Evolutionary conservation across 2,797 vertebrate genomes (phyloP), one percentile per base, ranked within the genome.

Genomic region (Lepilemur ruficaudatus): DNA sequence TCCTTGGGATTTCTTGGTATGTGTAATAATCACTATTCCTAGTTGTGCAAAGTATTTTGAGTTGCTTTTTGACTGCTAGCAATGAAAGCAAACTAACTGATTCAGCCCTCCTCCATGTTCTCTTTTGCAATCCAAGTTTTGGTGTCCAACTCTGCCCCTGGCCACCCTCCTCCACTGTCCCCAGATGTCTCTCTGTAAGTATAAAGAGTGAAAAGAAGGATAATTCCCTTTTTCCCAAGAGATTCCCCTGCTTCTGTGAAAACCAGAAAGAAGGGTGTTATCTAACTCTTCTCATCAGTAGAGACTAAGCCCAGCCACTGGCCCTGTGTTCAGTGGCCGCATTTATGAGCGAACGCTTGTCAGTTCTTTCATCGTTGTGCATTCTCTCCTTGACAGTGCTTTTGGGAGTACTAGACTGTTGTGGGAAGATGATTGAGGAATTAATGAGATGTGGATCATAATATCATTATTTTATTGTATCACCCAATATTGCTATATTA

Each of bases 111-210:
- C 8, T 63, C 38, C 17, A 4, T 10, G n/a, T 63, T 50, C 14
- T 13, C 35, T 67, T 93, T n/a, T 61, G 43, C 13, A 61, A 28
- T 48, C 5, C n/a, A 80, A 61, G 83, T 94, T 48, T 57, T 67
- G 32, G 12, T 79, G 43, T 30, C 43, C 10, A 61, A 0, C 32
- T 41, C 63, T 84, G 61, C 18, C 5, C 13, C 9, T 3, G 20
- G 28, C 7, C 35, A n/a, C 5, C 7, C 3, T 63, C 28, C 6
- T n/a, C 14, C 11, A 17, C 11, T 28, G 2, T 17, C 2, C 15
- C 38, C 14, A 32, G 38, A 57, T 22, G 10, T 46, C 7, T 86
- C 32, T 95, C 25, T 67, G 0, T 55, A 13, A 32, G 22, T 78
- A 32, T 38, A 43, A 81, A 61, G 55, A 94, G n/a, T 23, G 55